Base-by-base conservation (phyloP, 2,113 vertebrate species). In the Megaleporinus macrocephalus region DNA sequence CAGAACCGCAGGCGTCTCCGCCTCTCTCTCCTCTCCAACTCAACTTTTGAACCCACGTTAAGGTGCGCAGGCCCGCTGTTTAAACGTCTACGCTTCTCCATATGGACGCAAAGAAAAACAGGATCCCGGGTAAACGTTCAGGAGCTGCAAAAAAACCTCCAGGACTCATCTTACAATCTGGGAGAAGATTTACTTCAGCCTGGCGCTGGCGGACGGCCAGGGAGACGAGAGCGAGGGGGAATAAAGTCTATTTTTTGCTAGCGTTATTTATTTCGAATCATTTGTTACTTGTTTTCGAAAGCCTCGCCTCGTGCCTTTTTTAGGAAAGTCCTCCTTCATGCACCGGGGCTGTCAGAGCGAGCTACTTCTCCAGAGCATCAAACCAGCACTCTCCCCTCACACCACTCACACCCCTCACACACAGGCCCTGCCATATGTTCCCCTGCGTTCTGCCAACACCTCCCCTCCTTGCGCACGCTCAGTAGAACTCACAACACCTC, bases 1-100 rank as follows among this genome's bases (percentile, higher is more conserved):
- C 81, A 70, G 49, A 86, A 88, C 65, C 83, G 69, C 86, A 89
- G 88, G 88, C 89, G 87, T 84, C 84, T 85, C 89, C 81, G 84
- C 82, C 78, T 33, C 81, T 88, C 68, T 55, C 49, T 85, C 18
- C 76, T 83, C 82, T 89, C 81, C 65, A 65, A 78, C 81, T 76
- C 65, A 65, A 78, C 81, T 76, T 87, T 81, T 86, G 55, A 80
- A 79, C 73, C 80, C 29, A 62, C 66, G 82, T 77, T 66, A 26
- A 66, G 57, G 59, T 76, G 47, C 51, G 30, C 26, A 72, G 16
- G n/a, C 72, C 76, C 72, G 44, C 61, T 26, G 16, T 69, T 59
- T 73, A 85, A 78, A 68, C 12, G 24, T 26, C 33, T 51, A 12
- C 14, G 29, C 18, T 70, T 76, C 57, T 68, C 66, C 74, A 66